Percentiles rank a stretch among this genome's conserved stretches.
phyloP scores from a whole-genome alignment of 2,888 invertebrate species.

The Drosophila borealis region DNA sequence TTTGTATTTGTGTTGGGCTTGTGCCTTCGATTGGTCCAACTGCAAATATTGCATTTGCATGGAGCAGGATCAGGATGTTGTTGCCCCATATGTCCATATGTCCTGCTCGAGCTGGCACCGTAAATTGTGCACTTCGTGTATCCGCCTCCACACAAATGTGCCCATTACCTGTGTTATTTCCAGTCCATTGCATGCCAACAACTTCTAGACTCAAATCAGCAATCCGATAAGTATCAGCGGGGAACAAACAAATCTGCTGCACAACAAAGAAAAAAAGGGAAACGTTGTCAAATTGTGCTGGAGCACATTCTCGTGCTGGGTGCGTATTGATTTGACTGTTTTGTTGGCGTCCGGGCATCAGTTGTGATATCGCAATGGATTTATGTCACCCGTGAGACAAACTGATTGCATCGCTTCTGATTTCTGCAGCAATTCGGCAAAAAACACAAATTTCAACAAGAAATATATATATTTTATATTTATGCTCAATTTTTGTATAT shows the following conservation, averaged over 20 bases:
- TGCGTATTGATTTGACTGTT: slow-evolving; percentile 51
- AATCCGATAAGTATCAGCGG: slow-evolving; percentile 9
- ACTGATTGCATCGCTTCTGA: slow-evolving; percentile 71
- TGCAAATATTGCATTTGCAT: slow-evolving; percentile 37
- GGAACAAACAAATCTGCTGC: not conserved
- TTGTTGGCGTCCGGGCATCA: slow-evolving; percentile 23
- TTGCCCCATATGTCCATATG: slow-evolving; percentile 2
- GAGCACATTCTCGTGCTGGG: slow-evolving; percentile 32
- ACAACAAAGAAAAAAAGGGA: not conserved
- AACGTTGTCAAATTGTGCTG: slow-evolving; percentile 48
- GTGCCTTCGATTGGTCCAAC: slow-evolving; percentile 29
- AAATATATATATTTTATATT: slow-evolving; percentile 7
- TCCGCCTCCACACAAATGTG: slow-evolving; percentile 9
- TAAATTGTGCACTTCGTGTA: slow-evolving; percentile 32
- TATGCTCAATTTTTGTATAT: slow-evolving; percentile 14
- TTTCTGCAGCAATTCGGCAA: slow-evolving; percentile 63
- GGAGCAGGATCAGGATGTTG: slow-evolving; percentile 15
- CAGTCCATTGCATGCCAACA: slow-evolving; percentile 49
- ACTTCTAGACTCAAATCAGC: slow-evolving; percentile 11
- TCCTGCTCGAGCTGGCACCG: slow-evolving; percentile 22
- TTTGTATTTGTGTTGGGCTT: slow-evolving; percentile 14
- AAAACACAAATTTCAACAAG: slow-evolving; percentile 21
- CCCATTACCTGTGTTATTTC: slow-evolving; percentile 42
- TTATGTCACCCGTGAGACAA: slow-evolving; percentile 72
- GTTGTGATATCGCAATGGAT: slow-evolving; percentile 63